Evolutionary conservation across 2,113 vertebrate species (phyloP), one percentile per base, ranked within the genome.

Genomic region (Catharus fuscescens): DNA sequence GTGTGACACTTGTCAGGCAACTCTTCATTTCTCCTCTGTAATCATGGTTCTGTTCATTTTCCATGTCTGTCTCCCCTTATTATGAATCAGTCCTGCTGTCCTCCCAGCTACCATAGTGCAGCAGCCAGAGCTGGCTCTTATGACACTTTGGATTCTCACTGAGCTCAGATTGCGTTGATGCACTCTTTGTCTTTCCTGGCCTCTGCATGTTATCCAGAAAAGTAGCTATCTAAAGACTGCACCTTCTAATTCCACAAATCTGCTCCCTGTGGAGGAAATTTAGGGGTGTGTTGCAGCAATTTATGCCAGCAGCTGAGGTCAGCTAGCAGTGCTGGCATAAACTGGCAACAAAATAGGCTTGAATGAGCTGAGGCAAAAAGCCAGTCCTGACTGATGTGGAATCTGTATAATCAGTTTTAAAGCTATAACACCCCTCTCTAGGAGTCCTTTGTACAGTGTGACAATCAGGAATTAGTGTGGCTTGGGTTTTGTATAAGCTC

Each of bases 241-340:
- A 38, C 67, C 88, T 93, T 74, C 88, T 93, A 90, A 94, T 92
- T 90, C 88, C 74, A 74, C 56, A 74, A 48, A 90, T 74, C 60
- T 81, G 40, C 47, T 81, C 19, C 92, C 90, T 15, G 57, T 25
- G 44, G 72, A 90, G 92, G 82, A 93, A 90, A 95, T 90, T 54
- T 62, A 71, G 56, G 74, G 60, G 20, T 86, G 36, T 86, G 69
- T 53, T 57, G 25, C 65, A 90, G 72, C 79, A 74, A 74, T 90
- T 90, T 77, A 59, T 78, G 81, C 47, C 60, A 44, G 60, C 45
- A 21, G 53, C 53, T 28, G 72, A 78, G 71, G 88, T 83, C 92
- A 92, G 44, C 42, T 25, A 80, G 67, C 52, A 74, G 52, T 32
- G 25, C 76, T 84, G 72, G 67, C 56, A 70, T 66, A 73, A 93